phyloP scores from a whole-genome alignment of 2,888 invertebrate species.

The Drosophila anomelani region DNA sequence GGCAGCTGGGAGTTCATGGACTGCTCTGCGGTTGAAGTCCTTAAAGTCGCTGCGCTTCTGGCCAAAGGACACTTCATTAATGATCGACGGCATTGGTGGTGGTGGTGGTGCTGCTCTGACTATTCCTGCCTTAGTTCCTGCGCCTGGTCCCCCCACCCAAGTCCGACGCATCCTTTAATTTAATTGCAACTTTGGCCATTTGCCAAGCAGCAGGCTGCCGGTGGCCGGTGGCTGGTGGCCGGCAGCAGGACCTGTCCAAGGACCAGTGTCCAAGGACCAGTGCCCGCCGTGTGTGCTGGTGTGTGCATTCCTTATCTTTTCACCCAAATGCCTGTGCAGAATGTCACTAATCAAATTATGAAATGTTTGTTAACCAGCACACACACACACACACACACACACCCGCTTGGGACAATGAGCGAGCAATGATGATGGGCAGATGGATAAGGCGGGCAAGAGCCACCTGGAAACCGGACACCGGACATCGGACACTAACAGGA shows the following conservation, averaged over 20 bases:
- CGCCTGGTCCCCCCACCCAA: conserved; percentile 26
- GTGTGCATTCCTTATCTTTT: conserved; percentile 66
- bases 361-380: conserved; percentile 59
- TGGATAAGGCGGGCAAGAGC: conserved; percentile 32
- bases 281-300: conserved; percentile 26
- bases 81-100: conserved; percentile 48
- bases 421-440: conserved; percentile 50
- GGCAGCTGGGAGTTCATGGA: conserved; percentile 23
- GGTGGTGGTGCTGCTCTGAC: conserved; percentile 35
- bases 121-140: conserved; percentile 1
- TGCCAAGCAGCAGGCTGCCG: conserved; percentile 39
- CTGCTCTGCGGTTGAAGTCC: conserved; percentile 15
- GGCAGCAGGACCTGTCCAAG: conserved; percentile 11
- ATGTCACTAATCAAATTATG: conserved; percentile 75
- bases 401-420: conserved; percentile 38
- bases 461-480: conserved; percentile 1
- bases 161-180: conserved; percentile 53
- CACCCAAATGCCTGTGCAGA: conserved; percentile 71
- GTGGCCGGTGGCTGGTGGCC: not conserved
- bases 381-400: not conserved
- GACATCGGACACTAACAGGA: not conserved
- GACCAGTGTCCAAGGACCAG: conserved; percentile 5
- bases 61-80: conserved; percentile 66
- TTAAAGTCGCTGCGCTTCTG: conserved; percentile 30
- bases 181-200: conserved; percentile 60